These are phyloP conservation scores for Remorina albescens DNA, from an alignment of 2,797 vertebrate species.

Conservation along the genomic window DNA sequence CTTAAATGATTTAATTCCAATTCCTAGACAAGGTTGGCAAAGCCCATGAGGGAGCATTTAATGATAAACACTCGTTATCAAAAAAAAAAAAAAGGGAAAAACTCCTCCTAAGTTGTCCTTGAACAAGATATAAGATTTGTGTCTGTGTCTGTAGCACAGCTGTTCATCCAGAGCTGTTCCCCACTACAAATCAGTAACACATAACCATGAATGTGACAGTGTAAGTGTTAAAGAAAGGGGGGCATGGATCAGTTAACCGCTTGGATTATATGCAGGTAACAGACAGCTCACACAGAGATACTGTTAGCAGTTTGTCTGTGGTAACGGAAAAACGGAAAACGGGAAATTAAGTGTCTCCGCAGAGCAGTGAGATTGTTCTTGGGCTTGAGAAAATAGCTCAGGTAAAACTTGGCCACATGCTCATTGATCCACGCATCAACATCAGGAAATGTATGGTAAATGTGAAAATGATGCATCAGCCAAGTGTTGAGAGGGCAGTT, in stretches of 20 bases:
- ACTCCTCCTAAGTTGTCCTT: constrained; percentile 35
- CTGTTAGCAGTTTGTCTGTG: constrained; percentile 5
- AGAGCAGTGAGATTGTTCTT: constrained; percentile 33
- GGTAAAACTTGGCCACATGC: constrained; percentile 12
- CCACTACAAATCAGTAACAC: neutral
- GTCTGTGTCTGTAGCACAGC: constrained; percentile 18
- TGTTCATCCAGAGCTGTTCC: constrained; percentile 16
- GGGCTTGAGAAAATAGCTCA: constrained; percentile 29
- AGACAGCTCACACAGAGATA: neutral
- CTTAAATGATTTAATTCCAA: constrained; percentile 32
- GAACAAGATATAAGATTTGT: constrained; percentile 9
- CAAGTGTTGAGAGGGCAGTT: neutral
- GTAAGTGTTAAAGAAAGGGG: neutral
- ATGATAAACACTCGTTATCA: constrained; percentile 24
- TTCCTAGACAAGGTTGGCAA: constrained; percentile 17
- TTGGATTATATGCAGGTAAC: constrained; percentile 10
- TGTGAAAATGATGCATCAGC: constrained; percentile 24
- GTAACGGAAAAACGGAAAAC: constrained; percentile 37
- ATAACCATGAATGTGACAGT: neutral
- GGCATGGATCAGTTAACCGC: constrained; percentile 18
- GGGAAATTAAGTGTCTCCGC: constrained; percentile 10
- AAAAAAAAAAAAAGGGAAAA: neutral
- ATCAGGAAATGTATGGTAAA: constrained; percentile 1
- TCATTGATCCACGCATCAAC: constrained; percentile 13
- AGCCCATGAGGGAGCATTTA: constrained; percentile 15